Evolutionary conservation across 2,113 vertebrate genomes (phyloP).

Genomic region (Physeter macrocephalus): DNA sequence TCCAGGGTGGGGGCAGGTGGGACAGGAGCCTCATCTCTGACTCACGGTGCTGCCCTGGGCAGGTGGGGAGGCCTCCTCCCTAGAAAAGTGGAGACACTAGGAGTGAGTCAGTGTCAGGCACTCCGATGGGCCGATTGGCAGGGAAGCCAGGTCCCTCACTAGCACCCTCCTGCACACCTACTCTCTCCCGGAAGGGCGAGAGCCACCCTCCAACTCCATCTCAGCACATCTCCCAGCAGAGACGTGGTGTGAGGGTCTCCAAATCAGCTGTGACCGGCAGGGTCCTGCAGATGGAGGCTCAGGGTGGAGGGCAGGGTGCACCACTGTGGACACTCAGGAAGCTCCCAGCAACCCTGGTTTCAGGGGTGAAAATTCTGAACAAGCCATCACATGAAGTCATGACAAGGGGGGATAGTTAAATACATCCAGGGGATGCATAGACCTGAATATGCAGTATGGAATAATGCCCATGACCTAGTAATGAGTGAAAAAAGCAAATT

Average conservation of each 20-base stretch:
- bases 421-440: neutral
- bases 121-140: neutral
- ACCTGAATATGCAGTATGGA: neutral
- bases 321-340: neutral
- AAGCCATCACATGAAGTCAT: no score
- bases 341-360: neutral
- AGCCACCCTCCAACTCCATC: neutral
- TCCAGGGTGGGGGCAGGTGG: neutral
- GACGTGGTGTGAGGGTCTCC: accelerated
- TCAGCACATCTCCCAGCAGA: neutral
- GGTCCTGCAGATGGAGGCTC: neutral
- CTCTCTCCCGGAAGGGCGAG: no score
- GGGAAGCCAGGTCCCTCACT: neutral
- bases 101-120: slow-evolving; percentile 51
- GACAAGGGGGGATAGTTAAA: neutral
- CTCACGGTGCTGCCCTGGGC: slow-evolving; percentile 37
- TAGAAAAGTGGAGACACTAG: slow-evolving; percentile 50
- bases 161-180: neutral
- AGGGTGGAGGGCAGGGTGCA: no score
- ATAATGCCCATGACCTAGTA: neutral
- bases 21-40: slow-evolving; percentile 41
- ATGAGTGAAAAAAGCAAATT: neutral
- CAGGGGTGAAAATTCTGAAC: neutral
- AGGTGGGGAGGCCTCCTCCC: slow-evolving; percentile 19
- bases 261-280: neutral